phyloP scores from a whole-genome alignment of 2,113 vertebrate species.

The Cyphomyrus plagiostoma region DNA sequence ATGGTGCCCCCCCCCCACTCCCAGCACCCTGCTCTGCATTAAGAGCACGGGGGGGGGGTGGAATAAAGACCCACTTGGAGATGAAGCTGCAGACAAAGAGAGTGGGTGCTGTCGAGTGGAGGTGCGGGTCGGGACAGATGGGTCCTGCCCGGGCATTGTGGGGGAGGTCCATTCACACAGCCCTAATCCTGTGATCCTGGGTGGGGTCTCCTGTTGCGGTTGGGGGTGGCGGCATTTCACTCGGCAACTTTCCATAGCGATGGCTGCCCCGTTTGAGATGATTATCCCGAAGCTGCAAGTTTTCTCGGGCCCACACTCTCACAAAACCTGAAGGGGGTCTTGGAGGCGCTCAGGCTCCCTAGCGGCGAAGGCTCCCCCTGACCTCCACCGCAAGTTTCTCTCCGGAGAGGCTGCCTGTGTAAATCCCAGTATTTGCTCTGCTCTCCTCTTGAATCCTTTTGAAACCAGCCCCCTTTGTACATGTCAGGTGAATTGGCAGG shows the following conservation, averaged over 20 bases:
- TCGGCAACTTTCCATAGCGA: neutral
- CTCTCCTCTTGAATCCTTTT: neutral
- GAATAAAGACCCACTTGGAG: conserved; percentile 47
- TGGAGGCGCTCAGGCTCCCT: neutral
- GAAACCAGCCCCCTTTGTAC: neutral
- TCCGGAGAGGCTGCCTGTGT: neutral
- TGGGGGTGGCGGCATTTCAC: neutral
- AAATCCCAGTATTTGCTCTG: neutral
- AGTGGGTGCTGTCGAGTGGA: conserved; percentile 72
- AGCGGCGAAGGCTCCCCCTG: neutral
- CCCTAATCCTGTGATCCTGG: conserved; percentile 27
- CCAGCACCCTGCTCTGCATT: conserved; percentile 40
- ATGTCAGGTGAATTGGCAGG: neutral
- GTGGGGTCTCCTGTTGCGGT: conserved; percentile 17
- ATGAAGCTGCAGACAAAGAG: conserved; percentile 62
- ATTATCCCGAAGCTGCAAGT: neutral
- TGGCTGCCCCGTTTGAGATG: neutral
- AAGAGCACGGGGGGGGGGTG: conserved; percentile 38
- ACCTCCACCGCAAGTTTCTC: neutral
- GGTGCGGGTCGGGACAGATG: conserved; percentile 68
- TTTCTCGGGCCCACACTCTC: neutral
- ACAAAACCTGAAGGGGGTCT: neutral
- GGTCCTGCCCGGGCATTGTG: conserved; percentile 63
- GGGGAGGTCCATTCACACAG: conserved; percentile 58
- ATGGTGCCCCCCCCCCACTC: neutral